These are phyloP conservation scores for Aegithalos caudatus DNA, from an alignment of 2,113 vertebrate species.

Conservation along the genomic window DNA sequence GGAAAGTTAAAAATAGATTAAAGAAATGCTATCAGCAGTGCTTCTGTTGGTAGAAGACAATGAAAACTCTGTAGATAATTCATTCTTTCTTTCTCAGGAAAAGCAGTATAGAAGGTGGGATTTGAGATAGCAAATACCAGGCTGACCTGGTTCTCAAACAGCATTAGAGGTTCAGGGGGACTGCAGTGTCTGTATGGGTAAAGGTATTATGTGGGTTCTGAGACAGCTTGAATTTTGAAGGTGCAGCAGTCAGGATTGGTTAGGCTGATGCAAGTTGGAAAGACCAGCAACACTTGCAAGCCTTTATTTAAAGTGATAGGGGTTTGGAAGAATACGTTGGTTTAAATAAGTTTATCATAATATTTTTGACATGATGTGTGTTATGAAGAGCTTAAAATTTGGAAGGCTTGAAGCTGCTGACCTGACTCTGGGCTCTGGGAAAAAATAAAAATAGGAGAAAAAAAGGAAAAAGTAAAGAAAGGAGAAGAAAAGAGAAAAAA, in stretches of 20 bases:
- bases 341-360: not conserved
- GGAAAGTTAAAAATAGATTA: not conserved
- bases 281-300: not conserved
- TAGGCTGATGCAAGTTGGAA: not conserved
- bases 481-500: too few relatives aligned
- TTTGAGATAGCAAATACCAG: not conserved
- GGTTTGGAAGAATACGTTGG: not conserved
- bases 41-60: not conserved
- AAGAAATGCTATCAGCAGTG: not conserved
- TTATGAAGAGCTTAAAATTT: not conserved
- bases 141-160: not conserved
- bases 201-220: not conserved
- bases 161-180: not conserved
- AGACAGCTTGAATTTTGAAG: not conserved
- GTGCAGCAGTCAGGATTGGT: not conserved
- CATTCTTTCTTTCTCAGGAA: not conserved
- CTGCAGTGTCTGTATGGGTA: not conserved
- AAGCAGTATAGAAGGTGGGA: not conserved
- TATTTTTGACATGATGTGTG: not conserved
- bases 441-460: not conserved
- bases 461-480: accelerated
- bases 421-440: not conserved
- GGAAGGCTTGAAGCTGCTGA: not conserved
- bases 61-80: not conserved
- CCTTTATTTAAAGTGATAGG: not conserved